Evolutionary conservation across 2,797 vertebrate genomes (phyloP), one percentile per base, ranked within the genome.

Genomic region (Lepilemur ruficaudatus): DNA sequence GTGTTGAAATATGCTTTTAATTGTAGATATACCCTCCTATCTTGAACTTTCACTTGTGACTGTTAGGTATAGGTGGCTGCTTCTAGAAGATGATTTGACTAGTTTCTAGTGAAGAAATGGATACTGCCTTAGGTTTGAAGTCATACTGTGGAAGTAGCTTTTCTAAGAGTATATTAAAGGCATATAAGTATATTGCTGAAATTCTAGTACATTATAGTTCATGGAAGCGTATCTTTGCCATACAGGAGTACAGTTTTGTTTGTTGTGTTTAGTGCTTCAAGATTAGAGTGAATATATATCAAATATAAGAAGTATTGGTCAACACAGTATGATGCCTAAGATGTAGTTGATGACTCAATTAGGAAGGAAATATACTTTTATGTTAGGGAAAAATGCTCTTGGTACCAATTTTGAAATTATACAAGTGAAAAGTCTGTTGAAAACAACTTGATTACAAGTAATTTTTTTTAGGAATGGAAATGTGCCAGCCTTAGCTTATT

Each of bases 391-490:
- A 96, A 92, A 73, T 82, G 59, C 59, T 96, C 22, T 73, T 89
- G 35, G 41, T 95, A 57, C 48, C 82, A 84, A 96, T 92, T 96
- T 96, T 94, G 92, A 96, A 95, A 96, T 92, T 94, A 93, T 48
- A 43, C 72, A 96, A 92, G 61, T 96, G 52, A 89, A 96, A 95
- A 79, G 13, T 92, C 43, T 95, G 48, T 92, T 96, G 57, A 91
- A 89, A 96, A 94, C 92, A 94, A 73, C 73, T 96, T 96, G 92
- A 96, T 97, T 93, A 73, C 89, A 94, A 94, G n/a, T 86, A 73
- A 75, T 76, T 86, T 96, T 94, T 96, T 89, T 87, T 63, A 96
- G 67, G 30, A 94, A 85, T 95, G 81, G 59, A 96, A 75, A 89
- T 89, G 48, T 89, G 35, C 52, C 83, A 96, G 38, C 23, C 73